Conservation (phyloP, 2,888 invertebrate genomes). For the Caenorhabditis becei region DNA sequence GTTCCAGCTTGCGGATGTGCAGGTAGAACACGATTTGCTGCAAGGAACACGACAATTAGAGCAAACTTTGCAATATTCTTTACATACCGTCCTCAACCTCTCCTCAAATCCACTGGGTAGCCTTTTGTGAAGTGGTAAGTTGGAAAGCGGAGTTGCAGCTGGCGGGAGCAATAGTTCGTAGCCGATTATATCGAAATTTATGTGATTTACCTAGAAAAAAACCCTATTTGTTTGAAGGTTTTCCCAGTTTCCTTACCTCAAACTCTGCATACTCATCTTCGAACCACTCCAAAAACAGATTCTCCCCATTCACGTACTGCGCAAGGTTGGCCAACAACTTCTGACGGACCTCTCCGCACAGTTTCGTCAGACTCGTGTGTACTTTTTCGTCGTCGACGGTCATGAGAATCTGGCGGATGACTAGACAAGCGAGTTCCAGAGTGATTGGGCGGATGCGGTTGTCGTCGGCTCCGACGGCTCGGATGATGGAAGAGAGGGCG, state of each 20-base stretch:
- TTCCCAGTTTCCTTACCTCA: slow-evolving; percentile 84
- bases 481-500: slow-evolving; percentile 63
- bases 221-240: not conserved
- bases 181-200: slow-evolving; percentile 89
- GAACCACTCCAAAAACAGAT: slow-evolving; percentile 98
- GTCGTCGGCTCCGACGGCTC: slow-evolving; percentile 83
- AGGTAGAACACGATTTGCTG: slow-evolving; percentile 71
- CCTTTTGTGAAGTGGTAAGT: slow-evolving; percentile 93
- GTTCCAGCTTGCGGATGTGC: slow-evolving; percentile 68
- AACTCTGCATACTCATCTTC: slow-evolving; percentile 98
- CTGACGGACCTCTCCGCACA: slow-evolving; percentile 83
- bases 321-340: slow-evolving; percentile 81
- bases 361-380: slow-evolving; percentile 52
- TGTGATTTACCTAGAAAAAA: slow-evolving; percentile 62
- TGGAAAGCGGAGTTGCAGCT: slow-evolving; percentile 95
- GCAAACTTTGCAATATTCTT: not conserved
- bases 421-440: slow-evolving; percentile 90
- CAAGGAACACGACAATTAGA: slow-evolving; percentile 16
- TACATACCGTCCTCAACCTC: slow-evolving; percentile 83
- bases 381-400: slow-evolving; percentile 82
- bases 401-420: slow-evolving; percentile 87
- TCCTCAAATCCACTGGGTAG: slow-evolving; percentile 95
- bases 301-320: slow-evolving; percentile 87
- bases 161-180: slow-evolving; percentile 97
- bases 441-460: slow-evolving; percentile 93